A percentile compares a stretch with the other conserved stretches of the same genome.
Evolutionary conservation across 2,797 vertebrate genomes (phyloP).

Genomic region (Gobio occitaniae): DNA sequence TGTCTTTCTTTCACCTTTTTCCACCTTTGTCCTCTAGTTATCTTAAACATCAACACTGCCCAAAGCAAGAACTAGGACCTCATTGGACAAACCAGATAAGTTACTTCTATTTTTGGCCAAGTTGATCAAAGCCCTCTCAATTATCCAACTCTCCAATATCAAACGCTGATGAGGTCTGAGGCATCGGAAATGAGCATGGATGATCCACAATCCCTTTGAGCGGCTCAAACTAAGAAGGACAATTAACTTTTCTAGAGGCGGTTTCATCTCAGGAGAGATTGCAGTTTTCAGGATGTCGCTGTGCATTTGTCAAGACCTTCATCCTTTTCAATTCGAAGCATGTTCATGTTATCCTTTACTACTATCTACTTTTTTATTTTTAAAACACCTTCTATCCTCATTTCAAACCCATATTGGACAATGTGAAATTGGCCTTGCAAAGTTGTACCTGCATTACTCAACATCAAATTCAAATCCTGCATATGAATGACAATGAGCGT

Average conservation of each 20-base stretch:
- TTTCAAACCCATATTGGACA: not conserved
- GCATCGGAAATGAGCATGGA: slow-evolving; percentile 59
- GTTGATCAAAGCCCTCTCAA: slow-evolving; percentile 78
- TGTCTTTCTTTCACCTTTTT: slow-evolving; percentile 74
- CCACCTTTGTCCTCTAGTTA: slow-evolving; percentile 70
- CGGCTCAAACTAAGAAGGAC: slow-evolving; percentile 58
- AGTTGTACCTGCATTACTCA: not conserved
- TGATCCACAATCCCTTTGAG: slow-evolving; percentile 67
- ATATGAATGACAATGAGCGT: not conserved
- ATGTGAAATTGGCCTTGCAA: not conserved
- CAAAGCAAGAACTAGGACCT: slow-evolving; percentile 75
- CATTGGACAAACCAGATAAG: slow-evolving; percentile 84
- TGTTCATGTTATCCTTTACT: not conserved
- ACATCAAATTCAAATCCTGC: not conserved
- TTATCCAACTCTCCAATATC: slow-evolving; percentile 77
- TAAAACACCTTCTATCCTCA: not conserved
- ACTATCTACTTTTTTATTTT: not conserved
- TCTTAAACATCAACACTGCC: slow-evolving; percentile 75
- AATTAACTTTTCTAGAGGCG: not conserved
- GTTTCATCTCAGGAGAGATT: slow-evolving; percentile 13
- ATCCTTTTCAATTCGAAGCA: not conserved
- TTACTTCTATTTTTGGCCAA: slow-evolving; percentile 79
- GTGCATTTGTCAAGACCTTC: not conserved
- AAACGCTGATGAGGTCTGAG: slow-evolving; percentile 79
- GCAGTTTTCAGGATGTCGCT: not conserved